Conservation (phyloP, 2,888 invertebrate species). For the Auanema freiburgensis region DNA sequence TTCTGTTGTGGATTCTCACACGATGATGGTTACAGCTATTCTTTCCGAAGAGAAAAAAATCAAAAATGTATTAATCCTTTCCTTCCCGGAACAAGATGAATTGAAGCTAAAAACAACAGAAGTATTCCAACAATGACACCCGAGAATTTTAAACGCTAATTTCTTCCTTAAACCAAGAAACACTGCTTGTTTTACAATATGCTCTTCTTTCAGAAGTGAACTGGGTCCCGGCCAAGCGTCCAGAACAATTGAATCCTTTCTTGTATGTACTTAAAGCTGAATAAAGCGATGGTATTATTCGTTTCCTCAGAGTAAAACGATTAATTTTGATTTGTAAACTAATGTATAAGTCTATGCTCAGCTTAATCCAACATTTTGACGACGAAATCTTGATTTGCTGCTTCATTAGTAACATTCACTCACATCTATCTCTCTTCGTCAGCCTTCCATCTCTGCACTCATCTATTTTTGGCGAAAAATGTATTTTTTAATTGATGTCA, state of each 20-base stretch:
- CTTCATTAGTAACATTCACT: no score
- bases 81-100: not conserved
- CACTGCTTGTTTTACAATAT: not conserved
- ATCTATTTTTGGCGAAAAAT: no score
- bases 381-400: no score
- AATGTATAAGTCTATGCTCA: no score
- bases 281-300: slow-evolving; percentile 10
- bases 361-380: no score
- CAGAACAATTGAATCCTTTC: slow-evolving; percentile 44
- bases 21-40: no score
- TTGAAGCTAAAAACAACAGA: not conserved
- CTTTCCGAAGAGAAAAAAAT: not conserved
- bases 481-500: no score
- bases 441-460: no score
- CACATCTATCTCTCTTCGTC: no score
- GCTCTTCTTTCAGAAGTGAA: slow-evolving; percentile 30
- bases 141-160: not conserved
- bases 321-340: no score
- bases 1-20: no score
- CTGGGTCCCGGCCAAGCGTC: slow-evolving; percentile 33
- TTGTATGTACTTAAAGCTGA: slow-evolving; percentile 45
- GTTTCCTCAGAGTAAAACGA: no score
- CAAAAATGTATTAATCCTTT: not conserved
- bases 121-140: slow-evolving; percentile 8
- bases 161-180: not conserved